A percentile compares a stretch with the other conserved stretches of the same genome.
Conservation (phyloP, 2,888 invertebrate species). For the Homarus gammarus region DNA sequence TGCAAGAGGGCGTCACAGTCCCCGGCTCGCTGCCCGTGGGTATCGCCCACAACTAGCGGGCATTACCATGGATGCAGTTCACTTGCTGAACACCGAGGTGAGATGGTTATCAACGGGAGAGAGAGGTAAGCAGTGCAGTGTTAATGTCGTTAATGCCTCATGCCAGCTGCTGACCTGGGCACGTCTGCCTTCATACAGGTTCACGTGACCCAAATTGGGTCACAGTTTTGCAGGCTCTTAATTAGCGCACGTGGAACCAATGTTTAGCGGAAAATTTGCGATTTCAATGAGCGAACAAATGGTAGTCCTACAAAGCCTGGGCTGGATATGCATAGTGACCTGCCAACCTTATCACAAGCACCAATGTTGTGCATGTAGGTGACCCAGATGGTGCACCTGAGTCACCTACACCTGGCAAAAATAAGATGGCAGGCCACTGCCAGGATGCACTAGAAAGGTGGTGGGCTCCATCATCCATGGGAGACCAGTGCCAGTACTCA, state of each 20-base stretch:
- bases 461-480: constrained; percentile 35
- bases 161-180: constrained; percentile 7
- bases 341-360: background rate
- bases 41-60: background rate
- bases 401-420: background rate
- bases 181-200: background rate
- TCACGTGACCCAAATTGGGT: background rate
- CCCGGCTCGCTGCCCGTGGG: background rate
- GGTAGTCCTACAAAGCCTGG: constrained; percentile 48
- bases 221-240: background rate
- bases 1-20: background rate
- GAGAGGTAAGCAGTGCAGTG: constrained; percentile 26
- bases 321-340: constrained; percentile 17
- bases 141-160: constrained; percentile 31
- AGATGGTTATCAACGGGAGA: constrained; percentile 5
- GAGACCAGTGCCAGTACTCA: constrained; percentile 68
- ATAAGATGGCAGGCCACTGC: background rate
- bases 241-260: constrained; percentile 30
- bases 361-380: background rate
- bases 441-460: constrained; percentile 41
- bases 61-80: background rate
- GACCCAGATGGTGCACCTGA: background rate
- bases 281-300: constrained; percentile 13
- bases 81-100: constrained; percentile 17
- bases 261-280: constrained; percentile 29